A percentile compares a stretch with the other conserved stretches of the same genome.
Conservation (phyloP, 2,797 vertebrate species). For the Enteromius viviparus region DNA sequence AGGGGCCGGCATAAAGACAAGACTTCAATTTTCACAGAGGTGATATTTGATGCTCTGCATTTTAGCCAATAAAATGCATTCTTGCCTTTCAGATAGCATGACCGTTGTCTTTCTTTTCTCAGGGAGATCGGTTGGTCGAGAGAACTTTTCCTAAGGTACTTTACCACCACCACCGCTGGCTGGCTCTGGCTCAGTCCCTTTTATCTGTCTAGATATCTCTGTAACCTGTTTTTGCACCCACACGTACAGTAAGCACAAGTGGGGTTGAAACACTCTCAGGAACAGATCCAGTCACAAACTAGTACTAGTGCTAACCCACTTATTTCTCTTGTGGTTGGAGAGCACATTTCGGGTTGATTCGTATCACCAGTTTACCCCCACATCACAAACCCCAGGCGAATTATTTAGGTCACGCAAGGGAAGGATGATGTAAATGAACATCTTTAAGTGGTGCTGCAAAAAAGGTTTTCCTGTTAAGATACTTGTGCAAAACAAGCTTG, state of each 20-base stretch:
- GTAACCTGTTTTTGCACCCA: constrained; percentile 54
- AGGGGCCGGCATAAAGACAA: constrained; percentile 76
- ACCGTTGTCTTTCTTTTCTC: not conserved
- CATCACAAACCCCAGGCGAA: constrained; percentile 29
- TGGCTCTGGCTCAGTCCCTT: not conserved
- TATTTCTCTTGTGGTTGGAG: constrained; percentile 52
- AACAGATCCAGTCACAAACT: constrained; percentile 28
- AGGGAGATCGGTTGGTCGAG: constrained; percentile 46
- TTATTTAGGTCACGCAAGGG: constrained; percentile 61
- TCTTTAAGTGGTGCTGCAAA: constrained; percentile 50
- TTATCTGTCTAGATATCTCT: constrained; percentile 6
- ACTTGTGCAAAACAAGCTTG: constrained; percentile 66
- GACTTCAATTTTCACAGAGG: constrained; percentile 66
- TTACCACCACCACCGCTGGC: constrained; percentile 25
- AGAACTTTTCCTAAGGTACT: constrained; percentile 54
- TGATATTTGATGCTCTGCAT: constrained; percentile 56
- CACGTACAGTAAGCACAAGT: constrained; percentile 44
- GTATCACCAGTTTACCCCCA: constrained; percentile 38
- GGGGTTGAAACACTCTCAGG: constrained; percentile 22
- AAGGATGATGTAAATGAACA: constrained; percentile 56
- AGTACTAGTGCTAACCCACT: constrained; percentile 27
- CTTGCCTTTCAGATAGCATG: not conserved
- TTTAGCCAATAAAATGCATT: not conserved
- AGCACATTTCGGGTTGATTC: constrained; percentile 51
- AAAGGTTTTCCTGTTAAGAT: constrained; percentile 61